Evolutionary conservation across 1,140 invertebrate genomes (phyloP), one percentile per base, ranked within the genome.

Genomic region (Prorops nasuta): DNA sequence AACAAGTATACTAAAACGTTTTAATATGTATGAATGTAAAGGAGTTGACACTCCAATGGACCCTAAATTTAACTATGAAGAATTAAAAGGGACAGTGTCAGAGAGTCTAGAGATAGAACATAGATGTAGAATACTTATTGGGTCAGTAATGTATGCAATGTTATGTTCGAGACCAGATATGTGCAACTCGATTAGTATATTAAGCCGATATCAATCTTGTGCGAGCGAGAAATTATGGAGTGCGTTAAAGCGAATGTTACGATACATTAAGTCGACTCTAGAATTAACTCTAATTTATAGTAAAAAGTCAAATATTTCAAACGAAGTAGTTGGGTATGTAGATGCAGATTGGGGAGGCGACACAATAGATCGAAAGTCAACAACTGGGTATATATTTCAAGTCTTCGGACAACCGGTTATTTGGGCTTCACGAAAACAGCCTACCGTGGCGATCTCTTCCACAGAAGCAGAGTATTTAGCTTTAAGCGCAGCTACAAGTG

Each of bases 401-500:
- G 7, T 43, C 3, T 43, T 3, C 21, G 14, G 28, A 12, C 28
- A n/a, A 9, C 45, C 41, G 8, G n/a, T 51, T 31, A 12, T 38
- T 12, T 67, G 60, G 67, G 37, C 19, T 0, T 56, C 39, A 15
- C 51, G 57, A 35, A 69, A 67, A 43, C 68, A 71, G 38, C 40
- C 31, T 1, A 46, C 32, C 24, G 58, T 63, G n/a, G 35, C 63
- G 2, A n/a, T 63, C 1, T 67, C 64, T 0, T 58, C 56, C 0
- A 56, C 55, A 1, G 67, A 70, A 47, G 51, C 64, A 2, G 65
- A 70, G 41, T 69, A 62, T 43, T 44, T 67, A 16, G 63, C 51
- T 8, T 39, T 61, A 20, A 48, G 41, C 28, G 17, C 37, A 18
- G 52, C 36, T n/a, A 40, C 53, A 1, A 28, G 32, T 24, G 60